Percentiles rank a stretch among this genome's conserved stretches.
These are phyloP conservation scores for Nebria ingens DNA, from an alignment of 1,140 invertebrate genomes.

Conservation along the genomic window DNA sequence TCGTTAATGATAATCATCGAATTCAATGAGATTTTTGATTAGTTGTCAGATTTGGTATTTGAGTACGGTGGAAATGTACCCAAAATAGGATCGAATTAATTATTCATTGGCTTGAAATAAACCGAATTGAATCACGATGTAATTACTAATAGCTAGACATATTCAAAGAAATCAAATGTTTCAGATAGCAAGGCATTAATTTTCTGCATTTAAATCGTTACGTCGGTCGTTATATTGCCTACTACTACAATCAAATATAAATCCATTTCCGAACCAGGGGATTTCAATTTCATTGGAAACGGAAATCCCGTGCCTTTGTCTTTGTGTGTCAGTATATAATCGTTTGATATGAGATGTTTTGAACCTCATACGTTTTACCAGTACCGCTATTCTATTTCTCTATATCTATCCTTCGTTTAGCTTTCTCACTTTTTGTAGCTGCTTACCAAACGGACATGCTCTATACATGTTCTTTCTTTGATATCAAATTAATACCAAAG, in stretches of 20 bases:
- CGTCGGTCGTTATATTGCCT: background rate
- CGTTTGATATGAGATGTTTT: background rate
- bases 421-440: background rate
- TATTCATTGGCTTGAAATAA: too few relatives aligned
- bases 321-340: background rate
- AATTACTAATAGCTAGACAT: too few relatives aligned
- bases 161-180: too few relatives aligned
- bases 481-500: too few relatives aligned
- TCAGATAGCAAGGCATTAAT: too few relatives aligned
- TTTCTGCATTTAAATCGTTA: background rate
- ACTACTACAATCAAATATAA: background rate
- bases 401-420: background rate
- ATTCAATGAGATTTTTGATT: too few relatives aligned
- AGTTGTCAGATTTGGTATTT: too few relatives aligned
- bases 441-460: background rate
- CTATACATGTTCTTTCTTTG: background rate
- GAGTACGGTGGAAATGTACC: too few relatives aligned
- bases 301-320: conserved; percentile 5
- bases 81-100: too few relatives aligned
- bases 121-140: too few relatives aligned
- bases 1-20: too few relatives aligned
- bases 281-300: conserved; percentile 1
- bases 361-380: background rate
- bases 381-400: background rate
- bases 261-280: conserved; percentile 3